A percentile compares a stretch with the other conserved stretches of the same genome.
Conservation (phyloP, 2,113 vertebrate species). For the Aspiorhynchus laticeps region DNA sequence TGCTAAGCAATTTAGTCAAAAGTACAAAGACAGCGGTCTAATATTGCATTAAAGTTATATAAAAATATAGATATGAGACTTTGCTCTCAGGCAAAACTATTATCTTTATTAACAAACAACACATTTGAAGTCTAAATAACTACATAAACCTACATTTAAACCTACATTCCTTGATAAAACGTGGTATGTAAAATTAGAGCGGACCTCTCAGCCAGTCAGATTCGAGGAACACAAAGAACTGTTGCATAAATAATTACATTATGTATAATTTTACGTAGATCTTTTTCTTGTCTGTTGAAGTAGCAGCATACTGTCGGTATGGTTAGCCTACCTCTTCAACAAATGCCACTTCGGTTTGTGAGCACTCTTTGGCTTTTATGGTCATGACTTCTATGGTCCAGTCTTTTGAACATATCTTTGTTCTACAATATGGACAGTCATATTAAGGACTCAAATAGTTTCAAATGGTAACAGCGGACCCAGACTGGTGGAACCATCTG, state of each 20-base stretch:
- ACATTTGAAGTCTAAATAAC: no score
- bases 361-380: not conserved
- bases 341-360: not conserved
- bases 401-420: not conserved
- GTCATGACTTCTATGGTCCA: not conserved
- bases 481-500: constrained; percentile 13
- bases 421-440: not conserved
- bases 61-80: no score
- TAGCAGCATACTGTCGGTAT: not conserved
- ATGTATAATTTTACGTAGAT: not conserved
- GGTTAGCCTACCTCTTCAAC: not conserved
- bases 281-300: not conserved
- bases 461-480: not conserved
- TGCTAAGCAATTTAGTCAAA: no score
- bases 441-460: not conserved
- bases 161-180: no score
- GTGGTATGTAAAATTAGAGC: no score
- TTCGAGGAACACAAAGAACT: not conserved
- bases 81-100: no score
- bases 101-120: no score
- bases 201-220: not conserved
- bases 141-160: no score
- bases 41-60: no score
- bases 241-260: not conserved
- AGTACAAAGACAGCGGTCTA: no score